A percentile compares a stretch with the other conserved stretches of the same genome.
Evolutionary conservation across 2,113 vertebrate species (phyloP).

Genomic region (Seriola dumerili): DNA sequence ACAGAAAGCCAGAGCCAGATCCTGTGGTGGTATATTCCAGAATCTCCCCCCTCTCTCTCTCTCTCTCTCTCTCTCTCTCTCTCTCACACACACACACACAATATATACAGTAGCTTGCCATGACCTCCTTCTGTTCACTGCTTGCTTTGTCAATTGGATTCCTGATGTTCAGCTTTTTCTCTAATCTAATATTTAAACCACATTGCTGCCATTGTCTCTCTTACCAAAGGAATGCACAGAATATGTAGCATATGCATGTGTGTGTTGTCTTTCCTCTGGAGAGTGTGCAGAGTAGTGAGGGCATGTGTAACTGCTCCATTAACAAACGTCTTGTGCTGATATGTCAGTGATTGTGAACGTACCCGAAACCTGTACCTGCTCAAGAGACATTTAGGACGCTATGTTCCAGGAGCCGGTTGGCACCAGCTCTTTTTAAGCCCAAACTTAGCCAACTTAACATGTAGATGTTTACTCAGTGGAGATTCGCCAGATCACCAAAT

Average conservation of each 20-base stretch:
- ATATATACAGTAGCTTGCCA: slow-evolving; percentile 34
- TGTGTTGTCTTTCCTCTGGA: neutral
- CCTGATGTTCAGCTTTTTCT: slow-evolving; percentile 30
- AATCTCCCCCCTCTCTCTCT: slow-evolving; percentile 33
- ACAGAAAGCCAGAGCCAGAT: slow-evolving; percentile 68
- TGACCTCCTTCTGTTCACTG: slow-evolving; percentile 65
- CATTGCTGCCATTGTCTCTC: slow-evolving; percentile 59
- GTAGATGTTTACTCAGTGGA: neutral
- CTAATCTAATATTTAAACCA: slow-evolving; percentile 68
- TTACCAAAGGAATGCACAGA: slow-evolving; percentile 31
- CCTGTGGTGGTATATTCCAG: slow-evolving; percentile 66
- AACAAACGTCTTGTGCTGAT: slow-evolving; percentile 17
- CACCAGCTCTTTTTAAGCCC: neutral
- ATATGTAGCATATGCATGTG: neutral
- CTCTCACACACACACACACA: neutral
- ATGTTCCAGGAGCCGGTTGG: neutral
- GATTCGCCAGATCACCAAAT: neutral
- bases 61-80: too few species aligned
- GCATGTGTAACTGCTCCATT: slow-evolving; percentile 4
- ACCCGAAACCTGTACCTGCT: neutral
- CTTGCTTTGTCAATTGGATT: slow-evolving; percentile 51
- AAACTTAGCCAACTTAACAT: neutral
- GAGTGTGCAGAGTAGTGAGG: slow-evolving; percentile 9
- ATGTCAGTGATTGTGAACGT: neutral
- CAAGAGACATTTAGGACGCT: slow-evolving; percentile 7